Percentiles rank a stretch among this genome's conserved stretches.
Evolutionary conservation across 2,797 vertebrate genomes (phyloP).

Genomic region (Schizopygopsis pylzovi): DNA sequence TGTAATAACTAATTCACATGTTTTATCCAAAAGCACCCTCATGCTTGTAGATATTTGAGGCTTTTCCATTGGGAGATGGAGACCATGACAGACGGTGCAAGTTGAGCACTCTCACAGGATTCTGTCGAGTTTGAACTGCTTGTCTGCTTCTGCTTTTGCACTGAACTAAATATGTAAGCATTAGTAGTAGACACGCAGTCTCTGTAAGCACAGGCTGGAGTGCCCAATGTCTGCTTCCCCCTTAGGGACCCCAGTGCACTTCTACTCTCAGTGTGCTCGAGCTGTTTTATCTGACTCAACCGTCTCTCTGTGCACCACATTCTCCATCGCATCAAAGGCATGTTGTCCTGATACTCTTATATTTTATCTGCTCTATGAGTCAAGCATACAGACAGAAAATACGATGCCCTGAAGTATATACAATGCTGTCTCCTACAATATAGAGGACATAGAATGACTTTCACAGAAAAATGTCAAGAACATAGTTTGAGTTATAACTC

Average conservation of each 20-base stretch:
- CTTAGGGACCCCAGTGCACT: conserved; percentile 19
- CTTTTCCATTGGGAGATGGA: not conserved
- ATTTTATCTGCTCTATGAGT: conserved; percentile 21
- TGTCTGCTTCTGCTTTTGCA: conserved; percentile 1
- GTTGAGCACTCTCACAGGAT: not conserved
- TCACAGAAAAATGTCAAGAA: not conserved
- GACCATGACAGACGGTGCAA: not conserved
- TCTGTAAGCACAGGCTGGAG: not conserved
- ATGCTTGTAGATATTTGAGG: not conserved
- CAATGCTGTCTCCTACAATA: not conserved
- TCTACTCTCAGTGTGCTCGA: not conserved
- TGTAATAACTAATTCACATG: not conserved
- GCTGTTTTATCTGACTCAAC: conserved; percentile 13
- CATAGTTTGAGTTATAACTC: not conserved
- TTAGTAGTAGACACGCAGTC: conserved; percentile 5
- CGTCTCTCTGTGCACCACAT: conserved; percentile 5
- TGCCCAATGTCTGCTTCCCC: conserved; percentile 11
- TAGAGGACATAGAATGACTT: not conserved
- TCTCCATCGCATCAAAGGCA: conserved; percentile 2
- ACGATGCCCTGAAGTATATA: not conserved
- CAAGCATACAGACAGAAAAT: conserved; percentile 9
- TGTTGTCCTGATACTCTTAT: conserved; percentile 11
- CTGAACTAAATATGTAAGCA: not conserved
- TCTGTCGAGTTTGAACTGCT: conserved; percentile 13
- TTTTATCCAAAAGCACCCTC: conserved; percentile 15